Evolutionary conservation across 1,140 invertebrate species (phyloP), one percentile per base, ranked within the genome.

Genomic region (Megalonaias nervosa): DNA sequence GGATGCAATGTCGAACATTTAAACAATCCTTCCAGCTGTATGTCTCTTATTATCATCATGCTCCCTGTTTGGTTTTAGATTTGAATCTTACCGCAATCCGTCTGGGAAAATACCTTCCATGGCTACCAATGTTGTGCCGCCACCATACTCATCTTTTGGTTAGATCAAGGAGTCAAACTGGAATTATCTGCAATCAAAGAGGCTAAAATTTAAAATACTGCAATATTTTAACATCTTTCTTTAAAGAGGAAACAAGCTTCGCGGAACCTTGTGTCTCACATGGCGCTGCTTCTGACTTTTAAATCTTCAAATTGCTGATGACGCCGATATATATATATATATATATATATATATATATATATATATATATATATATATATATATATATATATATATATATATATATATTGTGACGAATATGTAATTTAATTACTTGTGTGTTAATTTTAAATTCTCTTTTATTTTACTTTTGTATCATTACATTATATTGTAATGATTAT

Each of bases 111-210:
- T 71, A 17, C 83, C 77, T 4, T 82, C 81, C 57, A 67, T 81
- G 21, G 81, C 57, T 21, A 70, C 80, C 84, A 85, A 87, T 19
- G 81, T 83, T 59, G 81, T 82, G 26, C 83, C 84, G 16, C 82
- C 86, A 57, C 82, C 69, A 26, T 56, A 65, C 15, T 69, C 62
- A 23, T 80, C 85, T 75, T 86, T 84, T 66, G 81, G 82, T 69
- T 89, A 89, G 82, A 84, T 87, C 87, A 86, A 89, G 38, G 84
- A 86, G 69, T 89, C 87, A 61, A 82, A 87, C 83, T 89, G 86
- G 6, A 88, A 26, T 65, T 86, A 88, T 60, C 86, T 87, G 75
- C 38, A 67, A 58, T 26, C 59, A 19, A 48, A 23, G 38, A 48
- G 38, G 55, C 67, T 19, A 15, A n/a, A 12, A 6, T n/a, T n/a